A percentile compares a stretch with the other conserved stretches of the same genome.
Conservation (phyloP, 2,888 invertebrate genomes). For the Asteroscopus sphinx region DNA sequence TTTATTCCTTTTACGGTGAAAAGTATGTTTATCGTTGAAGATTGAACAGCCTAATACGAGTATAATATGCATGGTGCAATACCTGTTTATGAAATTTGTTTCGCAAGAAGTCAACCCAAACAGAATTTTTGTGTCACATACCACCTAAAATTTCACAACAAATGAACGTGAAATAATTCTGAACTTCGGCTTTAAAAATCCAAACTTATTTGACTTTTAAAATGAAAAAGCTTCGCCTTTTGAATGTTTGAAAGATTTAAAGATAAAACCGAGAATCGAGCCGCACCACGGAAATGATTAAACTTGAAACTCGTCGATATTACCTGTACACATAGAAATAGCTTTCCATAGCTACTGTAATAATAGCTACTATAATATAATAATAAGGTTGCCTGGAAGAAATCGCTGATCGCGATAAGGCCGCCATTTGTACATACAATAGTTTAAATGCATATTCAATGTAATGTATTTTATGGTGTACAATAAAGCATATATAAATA, state of each 20-base stretch:
- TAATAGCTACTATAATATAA: too few relatives aligned
- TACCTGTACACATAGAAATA: slow-evolving; percentile 6
- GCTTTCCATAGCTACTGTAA: not conserved
- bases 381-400: too few relatives aligned
- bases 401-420: too few relatives aligned
- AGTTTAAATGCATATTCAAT: too few relatives aligned
- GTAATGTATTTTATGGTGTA: too few relatives aligned
- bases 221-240: slow-evolving; percentile 3
- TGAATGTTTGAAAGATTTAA: slow-evolving; percentile 1
- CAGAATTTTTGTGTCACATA: slow-evolving; percentile 2
- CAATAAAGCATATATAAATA: too few relatives aligned
- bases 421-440: too few relatives aligned
- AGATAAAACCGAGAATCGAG: slow-evolving; percentile 1
- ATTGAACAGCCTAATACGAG: not conserved
- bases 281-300: not conserved
- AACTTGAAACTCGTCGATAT: not conserved
- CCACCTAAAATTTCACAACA: slow-evolving; percentile 2
- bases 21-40: not conserved
- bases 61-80: not conserved
- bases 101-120: not conserved
- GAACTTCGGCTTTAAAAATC: not conserved
- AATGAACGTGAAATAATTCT: not conserved
- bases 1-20: not conserved
- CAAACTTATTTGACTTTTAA: slow-evolving; percentile 8
- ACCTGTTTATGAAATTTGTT: not conserved